phyloP scores from a whole-genome alignment of 2,888 invertebrate species.

The Idaea aversata region DNA sequence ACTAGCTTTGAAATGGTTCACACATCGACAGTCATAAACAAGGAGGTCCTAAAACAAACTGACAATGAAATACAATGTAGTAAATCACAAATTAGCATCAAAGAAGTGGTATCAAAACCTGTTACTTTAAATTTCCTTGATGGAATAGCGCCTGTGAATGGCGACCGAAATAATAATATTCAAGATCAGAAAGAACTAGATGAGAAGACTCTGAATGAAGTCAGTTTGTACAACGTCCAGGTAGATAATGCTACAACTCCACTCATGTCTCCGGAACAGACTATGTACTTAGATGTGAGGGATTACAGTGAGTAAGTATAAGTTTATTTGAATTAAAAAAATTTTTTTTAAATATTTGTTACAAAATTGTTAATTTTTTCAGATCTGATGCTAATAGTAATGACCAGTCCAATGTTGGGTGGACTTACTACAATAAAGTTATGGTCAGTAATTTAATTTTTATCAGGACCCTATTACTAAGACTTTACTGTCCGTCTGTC shows the following conservation, averaged over 20 bases:
- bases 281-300: conserved; percentile 67
- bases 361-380: conserved; percentile 22
- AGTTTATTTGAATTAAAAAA: neutral
- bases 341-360: conserved; percentile 3
- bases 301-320: conserved; percentile 73
- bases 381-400: conserved; percentile 77
- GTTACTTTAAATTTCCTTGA: conserved; percentile 66
- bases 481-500: too few relatives aligned
- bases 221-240: conserved; percentile 70
- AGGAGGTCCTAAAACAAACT: conserved; percentile 57
- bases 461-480: too few relatives aligned
- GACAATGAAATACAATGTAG: conserved; percentile 70
- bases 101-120: conserved; percentile 59
- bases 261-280: conserved; percentile 69
- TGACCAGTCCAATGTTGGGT: conserved; percentile 82
- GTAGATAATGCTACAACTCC: conserved; percentile 73
- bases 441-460: conserved; percentile 68
- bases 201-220: conserved; percentile 69
- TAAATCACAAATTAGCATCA: conserved; percentile 67
- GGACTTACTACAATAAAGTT: conserved; percentile 87
- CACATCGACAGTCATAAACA: conserved; percentile 71
- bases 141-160: conserved; percentile 53
- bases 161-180: conserved; percentile 18
- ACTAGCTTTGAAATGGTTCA: conserved; percentile 84
- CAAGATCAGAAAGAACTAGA: conserved; percentile 41